Conservation (phyloP, 2,888 invertebrate genomes). For the Watsonalla cultraria region DNA sequence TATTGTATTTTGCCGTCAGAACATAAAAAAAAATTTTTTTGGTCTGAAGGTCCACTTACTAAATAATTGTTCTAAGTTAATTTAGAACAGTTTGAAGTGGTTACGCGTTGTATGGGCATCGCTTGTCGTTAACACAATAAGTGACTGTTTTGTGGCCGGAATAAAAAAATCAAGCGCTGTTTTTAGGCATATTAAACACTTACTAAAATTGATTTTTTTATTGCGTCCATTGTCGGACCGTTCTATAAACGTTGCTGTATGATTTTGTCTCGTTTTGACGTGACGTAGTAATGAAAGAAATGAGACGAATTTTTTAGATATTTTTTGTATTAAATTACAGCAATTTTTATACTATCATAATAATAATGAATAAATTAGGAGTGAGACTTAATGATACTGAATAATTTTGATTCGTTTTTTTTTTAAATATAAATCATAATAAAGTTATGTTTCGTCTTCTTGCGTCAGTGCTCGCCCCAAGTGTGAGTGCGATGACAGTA, state of each 20-base stretch:
- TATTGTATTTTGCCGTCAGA: slow-evolving; percentile 35
- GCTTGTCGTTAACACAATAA: slow-evolving; percentile 75
- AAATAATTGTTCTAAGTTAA: slow-evolving; percentile 34
- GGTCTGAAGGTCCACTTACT: slow-evolving; percentile 29
- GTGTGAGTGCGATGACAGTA: slow-evolving; percentile 24
- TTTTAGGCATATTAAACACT: slow-evolving; percentile 1
- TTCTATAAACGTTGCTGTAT: slow-evolving; percentile 25
- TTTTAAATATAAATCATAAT: too few relatives aligned
- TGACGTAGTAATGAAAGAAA: neutral
- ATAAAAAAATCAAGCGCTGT: slow-evolving; percentile 8
- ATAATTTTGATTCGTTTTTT: too few relatives aligned
- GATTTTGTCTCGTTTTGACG: slow-evolving; percentile 12
- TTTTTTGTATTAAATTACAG: neutral
- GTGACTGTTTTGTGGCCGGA: slow-evolving; percentile 44
- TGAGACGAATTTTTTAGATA: neutral
- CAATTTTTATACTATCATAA: slow-evolving; percentile 6
- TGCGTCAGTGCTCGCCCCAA: neutral
- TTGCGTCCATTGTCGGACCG: slow-evolving; percentile 22
- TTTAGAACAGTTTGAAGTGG: slow-evolving; percentile 22
- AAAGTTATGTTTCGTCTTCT: too few relatives aligned
- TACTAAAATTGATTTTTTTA: neutral
- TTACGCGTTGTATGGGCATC: slow-evolving; percentile 73
- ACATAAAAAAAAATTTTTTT: slow-evolving; percentile 20
- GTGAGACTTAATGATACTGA: neutral
- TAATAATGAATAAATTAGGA: neutral